Base-by-base conservation (phyloP, 2,797 vertebrate genomes). In the Amblyraja radiata region DNA sequence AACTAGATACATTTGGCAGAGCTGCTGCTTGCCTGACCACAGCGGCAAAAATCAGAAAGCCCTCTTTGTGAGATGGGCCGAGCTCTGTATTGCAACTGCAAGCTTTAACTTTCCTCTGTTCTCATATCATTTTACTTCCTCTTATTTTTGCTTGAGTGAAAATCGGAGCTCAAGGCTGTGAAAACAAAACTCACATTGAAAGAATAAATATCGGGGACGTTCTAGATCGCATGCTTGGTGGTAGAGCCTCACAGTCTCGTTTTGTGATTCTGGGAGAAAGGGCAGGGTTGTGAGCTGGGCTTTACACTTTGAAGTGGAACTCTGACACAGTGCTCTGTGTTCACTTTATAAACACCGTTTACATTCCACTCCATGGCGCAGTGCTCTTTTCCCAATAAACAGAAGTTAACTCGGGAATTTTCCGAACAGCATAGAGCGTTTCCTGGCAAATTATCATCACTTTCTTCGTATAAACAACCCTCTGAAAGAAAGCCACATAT, bases 371-470 rank as follows among this genome's bases (percentile, higher is more conserved):
- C 63, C 16, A 68, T 36, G 63, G 32, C n/a, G 32, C 16, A 88
- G n/a, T 36, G 63, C n/a, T 36, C 63, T 14, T 88, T 88, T 65
- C 84, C 21, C 63, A 88, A 88, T 88, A 88, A 88, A 88, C 63
- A 68, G 8, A 88, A 68, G n/a, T 88, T 36, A 9, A 36, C 84
- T n/a, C 81, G 21, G 84, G 84, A 88, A 88, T 88, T 88, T 88
- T 65, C 84, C 21, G 21, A 88, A 36, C 61, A 68, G 61, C 63
- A 36, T 32, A 68, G 68, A 16, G 14, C 32, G 13, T 65, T 88
- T 88, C 68, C n/a, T 88, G 14, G n/a, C 84, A 88, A 88, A 88
- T 68, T 18, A 36, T 88, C 61, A 32, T 88, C 63, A 88, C 21
- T 88, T 88, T 88, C 63, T 88, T 32, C n/a, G 2, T 68, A 21